Evolutionary conservation across 2,113 vertebrate species (phyloP), one percentile per base, ranked within the genome.

Genomic region (Cyanistes caeruleus): DNA sequence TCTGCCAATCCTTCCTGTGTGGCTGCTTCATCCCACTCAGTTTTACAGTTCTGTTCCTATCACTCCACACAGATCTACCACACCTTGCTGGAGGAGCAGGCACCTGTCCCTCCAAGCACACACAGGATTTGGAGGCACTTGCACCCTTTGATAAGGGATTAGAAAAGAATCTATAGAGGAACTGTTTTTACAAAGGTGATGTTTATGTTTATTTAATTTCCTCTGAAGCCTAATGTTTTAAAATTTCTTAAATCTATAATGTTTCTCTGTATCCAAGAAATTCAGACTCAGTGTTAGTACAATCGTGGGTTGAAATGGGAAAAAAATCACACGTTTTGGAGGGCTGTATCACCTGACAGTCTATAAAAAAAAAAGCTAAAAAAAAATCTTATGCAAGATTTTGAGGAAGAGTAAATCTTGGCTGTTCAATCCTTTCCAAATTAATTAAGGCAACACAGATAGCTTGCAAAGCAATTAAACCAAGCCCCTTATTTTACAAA

Each of bases 171-270:
- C 21, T 43, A 56, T 0, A 1, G 17, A 76, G 18, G n/a, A 90
- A 41, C 3, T 84, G 43, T 58, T 53, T 19, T 56, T 52, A 14
- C 9, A 62, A 33, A 89, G 13, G 44, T 43, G 46, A 3, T 23
- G 28, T 17, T 68, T 46, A 41, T 23, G 22, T 27, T 48, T 89
- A 95, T 74, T 95, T 97, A 22, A 69, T 93, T 95, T 97, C 92
- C 92, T 94, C 84, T 82, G 44, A 37, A 59, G 63, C 27, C 64
- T 64, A 33, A 22, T 74, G 63, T 5, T 43, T 79, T 64, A 74
- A 81, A 88, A 83, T 92, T 86, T 94, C 87, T 97, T 88, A 89
- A 95, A 96, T 87, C 56, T 58, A 17, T 11, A 53, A 21, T 2
- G 51, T 72, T 94, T 94, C 67, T 85, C 73, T 44, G 30, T 30